Evolutionary conservation across 2,113 vertebrate genomes (phyloP), one percentile per base, ranked within the genome.

Genomic region (Salvelinus namaycush): DNA sequence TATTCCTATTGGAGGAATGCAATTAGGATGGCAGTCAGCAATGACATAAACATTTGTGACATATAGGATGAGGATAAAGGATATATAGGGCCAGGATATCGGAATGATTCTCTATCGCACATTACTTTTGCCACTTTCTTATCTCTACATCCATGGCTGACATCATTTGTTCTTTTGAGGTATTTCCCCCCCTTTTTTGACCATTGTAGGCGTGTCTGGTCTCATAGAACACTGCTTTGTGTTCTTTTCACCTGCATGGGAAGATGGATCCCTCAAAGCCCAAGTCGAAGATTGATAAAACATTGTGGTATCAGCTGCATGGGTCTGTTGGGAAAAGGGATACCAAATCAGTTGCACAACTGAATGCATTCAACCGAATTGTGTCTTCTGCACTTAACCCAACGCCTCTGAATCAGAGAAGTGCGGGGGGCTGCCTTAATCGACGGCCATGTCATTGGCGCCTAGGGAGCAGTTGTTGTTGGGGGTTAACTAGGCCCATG

Each of bases 241-340:
- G 51, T 57, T 57, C 34, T 57, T 16, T 57, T 16, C 3, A 57
- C 16, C 51, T 57, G 51, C 51, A 18, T 57, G 18, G 3, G 12
- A 27, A 14, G 9, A 13, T 67, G 27, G 12, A 13, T 14, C 18
- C 18, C 18, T 7, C 7, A 44, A 44, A 11, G 9, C 39, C 39
- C 39, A 11, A 44, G 9, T 70, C 18, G 66, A 78, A 24, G 71
- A 78, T 68, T 74, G 86, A 78, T 77, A 78, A 62, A 48, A 70
- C 64, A 5, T 48, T 48, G 24, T 22, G 27, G 65, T 31, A 31
- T 29, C 14, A 67, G 31, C 12, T 18, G 65, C 27, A 16, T 16
- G n/a, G 59, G 31, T 75, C 60, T 72, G 39, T 39, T 39, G 34
- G 34, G 8, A 39, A 39, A 39, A 39, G 34, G 34, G 8, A 39